These are phyloP conservation scores for Drosophila nigromelanica DNA, from an alignment of 1,140 invertebrate species.

Conservation along the genomic window DNA sequence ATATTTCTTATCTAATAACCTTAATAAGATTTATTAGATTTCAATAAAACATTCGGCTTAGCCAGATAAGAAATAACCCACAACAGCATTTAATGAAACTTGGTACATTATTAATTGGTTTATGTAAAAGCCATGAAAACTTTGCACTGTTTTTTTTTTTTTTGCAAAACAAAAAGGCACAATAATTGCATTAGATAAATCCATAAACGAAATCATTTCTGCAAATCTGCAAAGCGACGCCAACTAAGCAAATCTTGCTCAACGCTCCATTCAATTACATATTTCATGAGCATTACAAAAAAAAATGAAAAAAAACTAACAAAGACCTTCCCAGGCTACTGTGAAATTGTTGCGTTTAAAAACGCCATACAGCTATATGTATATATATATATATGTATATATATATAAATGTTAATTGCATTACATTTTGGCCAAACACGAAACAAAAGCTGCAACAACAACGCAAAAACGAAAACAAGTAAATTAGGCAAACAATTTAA, in stretches of 20 bases:
- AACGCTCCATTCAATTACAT: slow-evolving; percentile 52
- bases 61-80: background rate
- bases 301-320: slow-evolving; percentile 21
- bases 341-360: slow-evolving; percentile 76
- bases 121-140: background rate
- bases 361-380: slow-evolving; percentile 27
- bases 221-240: slow-evolving; percentile 10
- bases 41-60: background rate
- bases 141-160: too few relatives aligned
- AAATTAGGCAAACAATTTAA: slow-evolving; percentile 79
- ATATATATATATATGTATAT: slow-evolving; percentile 4
- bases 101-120: background rate
- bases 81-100: background rate
- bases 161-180: background rate
- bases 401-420: slow-evolving; percentile 73
- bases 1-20: background rate
- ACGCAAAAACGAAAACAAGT: slow-evolving; percentile 19
- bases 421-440: slow-evolving; percentile 56
- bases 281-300: slow-evolving; percentile 56
- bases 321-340: slow-evolving; percentile 68
- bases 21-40: background rate
- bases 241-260: slow-evolving; percentile 26
- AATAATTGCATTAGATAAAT: slow-evolving; percentile 2
- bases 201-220: slow-evolving; percentile 11
- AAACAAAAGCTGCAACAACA: too few relatives aligned